These are phyloP conservation scores for Latrodectus geometricus DNA, from an alignment of 1,140 invertebrate genomes.

Conservation along the genomic window DNA sequence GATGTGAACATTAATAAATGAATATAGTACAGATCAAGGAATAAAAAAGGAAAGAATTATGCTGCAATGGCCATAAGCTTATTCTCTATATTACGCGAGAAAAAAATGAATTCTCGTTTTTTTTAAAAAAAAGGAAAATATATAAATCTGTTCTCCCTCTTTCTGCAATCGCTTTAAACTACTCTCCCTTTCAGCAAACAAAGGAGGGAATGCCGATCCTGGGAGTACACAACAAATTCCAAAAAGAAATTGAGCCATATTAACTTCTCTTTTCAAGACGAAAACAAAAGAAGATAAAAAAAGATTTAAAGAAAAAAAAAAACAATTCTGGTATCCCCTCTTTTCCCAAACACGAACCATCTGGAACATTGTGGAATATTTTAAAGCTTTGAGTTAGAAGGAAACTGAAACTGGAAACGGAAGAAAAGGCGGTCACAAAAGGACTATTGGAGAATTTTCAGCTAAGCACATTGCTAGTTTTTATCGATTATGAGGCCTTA, in stretches of 20 bases:
- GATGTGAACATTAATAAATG: no score
- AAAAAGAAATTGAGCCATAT: slow-evolving; percentile 39
- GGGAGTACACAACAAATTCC: neutral
- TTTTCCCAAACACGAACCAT: neutral
- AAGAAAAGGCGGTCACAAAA: neutral
- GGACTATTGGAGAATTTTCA: slow-evolving; percentile 1
- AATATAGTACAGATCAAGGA: no score
- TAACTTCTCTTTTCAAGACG: slow-evolving; percentile 29
- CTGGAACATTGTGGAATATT: slow-evolving; percentile 37
- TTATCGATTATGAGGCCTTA: slow-evolving; percentile 10
- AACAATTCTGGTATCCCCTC: no score
- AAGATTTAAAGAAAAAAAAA: neutral
- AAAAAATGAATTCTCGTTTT: neutral
- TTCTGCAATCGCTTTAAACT: neutral
- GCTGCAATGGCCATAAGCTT: no score
- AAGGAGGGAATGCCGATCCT: neutral
- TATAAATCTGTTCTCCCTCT: no score
- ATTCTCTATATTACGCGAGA: no score
- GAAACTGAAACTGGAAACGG: neutral
- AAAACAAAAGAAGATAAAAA: slow-evolving; percentile 6
- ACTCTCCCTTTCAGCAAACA: neutral
- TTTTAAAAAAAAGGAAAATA: neutral
- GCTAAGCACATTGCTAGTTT: neutral
- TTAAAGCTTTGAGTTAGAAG: slow-evolving; percentile 9
- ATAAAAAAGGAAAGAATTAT: no score